Evolutionary conservation across 92 coral and sea anemone species (phyloP).

Genomic region (Pocillopora grandis): DNA sequence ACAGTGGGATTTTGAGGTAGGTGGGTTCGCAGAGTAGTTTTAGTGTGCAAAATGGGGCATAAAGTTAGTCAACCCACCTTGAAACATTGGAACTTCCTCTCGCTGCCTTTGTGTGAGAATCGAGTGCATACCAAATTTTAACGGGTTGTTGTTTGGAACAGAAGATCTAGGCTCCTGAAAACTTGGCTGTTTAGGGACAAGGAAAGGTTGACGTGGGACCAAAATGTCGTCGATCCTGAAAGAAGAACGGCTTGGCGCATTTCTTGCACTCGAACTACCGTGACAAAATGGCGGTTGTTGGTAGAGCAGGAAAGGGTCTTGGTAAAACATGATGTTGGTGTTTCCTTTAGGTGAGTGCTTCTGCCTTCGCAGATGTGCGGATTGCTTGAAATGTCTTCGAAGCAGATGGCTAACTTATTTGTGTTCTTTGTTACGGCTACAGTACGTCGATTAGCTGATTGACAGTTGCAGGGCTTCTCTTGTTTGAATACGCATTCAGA

Average conservation of each 20-base stretch:
- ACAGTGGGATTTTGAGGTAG: background rate
- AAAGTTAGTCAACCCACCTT: conserved; percentile 29
- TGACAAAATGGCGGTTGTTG: conserved; percentile 75
- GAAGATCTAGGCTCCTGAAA: conserved; percentile 59
- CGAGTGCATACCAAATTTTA: conserved; percentile 85
- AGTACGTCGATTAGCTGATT: conserved; percentile 52
- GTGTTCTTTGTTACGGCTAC: conserved; percentile 47
- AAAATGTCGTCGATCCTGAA: conserved; percentile 50
- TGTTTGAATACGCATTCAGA: conserved; percentile 66
- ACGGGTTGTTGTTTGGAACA: conserved; percentile 57
- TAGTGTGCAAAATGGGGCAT: conserved; percentile 15
- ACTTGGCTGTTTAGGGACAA: conserved; percentile 58
- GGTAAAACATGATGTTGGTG: conserved; percentile 75
- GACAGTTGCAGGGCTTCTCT: conserved; percentile 64
- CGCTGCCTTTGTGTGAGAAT: conserved; percentile 69
- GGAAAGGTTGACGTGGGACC: conserved; percentile 63
- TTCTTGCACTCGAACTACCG: conserved; percentile 47
- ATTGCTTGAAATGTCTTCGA: conserved; percentile 41
- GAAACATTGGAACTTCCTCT: conserved; percentile 56
- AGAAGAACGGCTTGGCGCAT: conserved; percentile 42
- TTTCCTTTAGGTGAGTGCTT: conserved; percentile 1
- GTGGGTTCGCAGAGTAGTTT: conserved; percentile 1
- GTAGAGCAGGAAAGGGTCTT: conserved; percentile 83
- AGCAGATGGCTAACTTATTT: conserved; percentile 49
- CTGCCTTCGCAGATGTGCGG: conserved; percentile 42